Conservation (phyloP, 2,888 invertebrate genomes). For the Orgyia antiqua region DNA sequence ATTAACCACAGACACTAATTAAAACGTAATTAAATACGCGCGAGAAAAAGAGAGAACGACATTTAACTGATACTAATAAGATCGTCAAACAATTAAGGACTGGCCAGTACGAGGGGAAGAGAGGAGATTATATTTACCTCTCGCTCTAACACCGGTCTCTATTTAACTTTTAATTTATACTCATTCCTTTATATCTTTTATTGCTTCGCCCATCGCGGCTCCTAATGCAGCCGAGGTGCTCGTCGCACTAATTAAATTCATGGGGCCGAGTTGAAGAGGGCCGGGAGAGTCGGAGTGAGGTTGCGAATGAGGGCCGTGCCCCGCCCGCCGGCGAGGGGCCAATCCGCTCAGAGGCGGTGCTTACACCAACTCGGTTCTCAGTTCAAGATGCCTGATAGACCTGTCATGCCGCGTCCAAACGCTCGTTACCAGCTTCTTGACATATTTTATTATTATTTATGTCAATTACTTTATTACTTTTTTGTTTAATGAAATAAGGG, state of each 20-base stretch:
- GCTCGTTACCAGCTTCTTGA: constrained; percentile 71
- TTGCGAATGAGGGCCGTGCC: constrained; percentile 31
- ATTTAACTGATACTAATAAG: constrained; percentile 79
- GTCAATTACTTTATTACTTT: constrained; percentile 78
- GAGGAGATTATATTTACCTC: constrained; percentile 29
- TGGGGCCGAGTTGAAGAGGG: constrained; percentile 61
- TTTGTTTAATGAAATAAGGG: constrained; percentile 77
- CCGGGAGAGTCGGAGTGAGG: constrained; percentile 9
- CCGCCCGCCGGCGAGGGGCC: constrained; percentile 28
- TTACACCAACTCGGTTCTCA: constrained; percentile 39
- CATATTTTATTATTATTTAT: constrained; percentile 79
- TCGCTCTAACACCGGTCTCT: constrained; percentile 56
- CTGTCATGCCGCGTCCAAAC: constrained; percentile 73
- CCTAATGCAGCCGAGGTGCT: constrained; percentile 78
- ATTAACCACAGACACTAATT: constrained; percentile 68
- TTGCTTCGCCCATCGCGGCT: constrained; percentile 78
- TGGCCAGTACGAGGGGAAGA: constrained; percentile 43
- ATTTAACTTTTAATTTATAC: constrained; percentile 79
- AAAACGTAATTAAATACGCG: constrained; percentile 76
- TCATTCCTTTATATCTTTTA: constrained; percentile 79
- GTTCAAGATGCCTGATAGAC: constrained; percentile 71
- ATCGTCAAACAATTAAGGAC: constrained; percentile 77
- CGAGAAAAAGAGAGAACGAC: constrained; percentile 74
- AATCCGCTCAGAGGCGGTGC: constrained; percentile 36
- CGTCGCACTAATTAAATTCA: constrained; percentile 77